Percentiles rank a stretch among this genome's conserved stretches.
These are phyloP conservation scores for Sula dactylatra DNA, from an alignment of 2,113 vertebrate genomes.

Conservation along the genomic window DNA sequence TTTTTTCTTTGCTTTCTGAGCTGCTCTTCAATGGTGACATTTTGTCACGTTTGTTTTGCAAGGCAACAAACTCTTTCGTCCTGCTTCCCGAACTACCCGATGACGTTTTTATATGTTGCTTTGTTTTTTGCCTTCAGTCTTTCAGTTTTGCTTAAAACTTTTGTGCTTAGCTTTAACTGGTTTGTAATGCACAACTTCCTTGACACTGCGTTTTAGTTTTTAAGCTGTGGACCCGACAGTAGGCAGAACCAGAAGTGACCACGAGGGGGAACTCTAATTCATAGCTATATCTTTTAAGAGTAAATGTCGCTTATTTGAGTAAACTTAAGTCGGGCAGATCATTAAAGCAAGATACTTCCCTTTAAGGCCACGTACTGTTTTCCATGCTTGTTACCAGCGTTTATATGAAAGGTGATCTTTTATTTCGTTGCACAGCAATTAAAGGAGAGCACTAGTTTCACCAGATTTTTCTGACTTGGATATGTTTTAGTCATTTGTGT, in stretches of 20 bases:
- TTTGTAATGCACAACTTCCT: neutral
- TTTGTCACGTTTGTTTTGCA: neutral
- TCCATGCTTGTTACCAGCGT: neutral
- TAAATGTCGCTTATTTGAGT: neutral
- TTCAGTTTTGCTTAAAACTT: neutral
- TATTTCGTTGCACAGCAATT: neutral
- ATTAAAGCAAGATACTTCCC: neutral
- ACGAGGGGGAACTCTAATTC: conserved; percentile 60
- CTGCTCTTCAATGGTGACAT: neutral
- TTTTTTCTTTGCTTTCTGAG: neutral
- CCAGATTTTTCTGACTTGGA: neutral
- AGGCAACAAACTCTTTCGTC: neutral
- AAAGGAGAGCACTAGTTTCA: neutral
- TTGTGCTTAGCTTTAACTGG: neutral
- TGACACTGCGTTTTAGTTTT: neutral
- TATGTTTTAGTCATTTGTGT: neutral
- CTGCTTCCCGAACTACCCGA: neutral
- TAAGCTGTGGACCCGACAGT: neutral
- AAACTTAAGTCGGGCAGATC: neutral
- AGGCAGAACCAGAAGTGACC: conserved; percentile 10
- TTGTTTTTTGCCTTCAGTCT: neutral
- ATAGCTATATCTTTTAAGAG: neutral
- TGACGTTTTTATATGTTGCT: fast-evolving
- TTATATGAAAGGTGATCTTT: neutral
- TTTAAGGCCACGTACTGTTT: neutral